These are phyloP conservation scores for Misgurnus mizolepis DNA, from an alignment of 2,113 vertebrate genomes.

Conservation along the genomic window DNA sequence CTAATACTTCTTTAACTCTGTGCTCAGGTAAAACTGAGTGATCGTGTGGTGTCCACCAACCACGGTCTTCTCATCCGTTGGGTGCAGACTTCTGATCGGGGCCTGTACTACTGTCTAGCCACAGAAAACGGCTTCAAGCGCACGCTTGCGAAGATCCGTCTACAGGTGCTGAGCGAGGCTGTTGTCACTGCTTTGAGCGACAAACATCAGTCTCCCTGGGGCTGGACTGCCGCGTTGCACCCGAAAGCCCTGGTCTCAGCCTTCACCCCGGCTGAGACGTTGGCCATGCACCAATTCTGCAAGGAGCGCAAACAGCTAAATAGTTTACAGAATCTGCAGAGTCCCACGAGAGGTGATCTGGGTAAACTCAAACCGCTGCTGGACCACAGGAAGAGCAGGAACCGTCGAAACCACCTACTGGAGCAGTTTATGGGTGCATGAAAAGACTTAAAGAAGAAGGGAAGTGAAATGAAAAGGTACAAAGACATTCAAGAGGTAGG, in stretches of 20 bases:
- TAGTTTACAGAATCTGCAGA: constrained; percentile 60
- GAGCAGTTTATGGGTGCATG: constrained; percentile 72
- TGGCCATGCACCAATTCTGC: constrained; percentile 93
- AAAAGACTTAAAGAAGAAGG: background rate
- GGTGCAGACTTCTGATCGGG: constrained; percentile 85
- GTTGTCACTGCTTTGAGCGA: constrained; percentile 82
- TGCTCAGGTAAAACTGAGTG: constrained; percentile 87
- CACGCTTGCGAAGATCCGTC: constrained; percentile 92
- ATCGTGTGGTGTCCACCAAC: constrained; percentile 86
- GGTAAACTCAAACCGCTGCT: constrained; percentile 92
- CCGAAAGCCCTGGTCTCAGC: constrained; percentile 85
- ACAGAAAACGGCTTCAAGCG: constrained; percentile 95
- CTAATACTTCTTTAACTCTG: background rate
- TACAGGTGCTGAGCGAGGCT: constrained; percentile 86
- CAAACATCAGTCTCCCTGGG: constrained; percentile 86
- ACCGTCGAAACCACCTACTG: constrained; percentile 86
- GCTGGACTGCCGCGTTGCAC: constrained; percentile 82
- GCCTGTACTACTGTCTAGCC: constrained; percentile 93
- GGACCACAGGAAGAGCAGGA: constrained; percentile 92
- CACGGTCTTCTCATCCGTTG: constrained; percentile 91
- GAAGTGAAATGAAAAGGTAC: constrained; percentile 4
- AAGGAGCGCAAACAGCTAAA: constrained; percentile 88
- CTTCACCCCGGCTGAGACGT: constrained; percentile 86
- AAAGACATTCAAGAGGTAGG: background rate
- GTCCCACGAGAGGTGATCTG: constrained; percentile 84